Conservation (phyloP, 2,113 vertebrate genomes). For the Zosterops borbonicus region DNA sequence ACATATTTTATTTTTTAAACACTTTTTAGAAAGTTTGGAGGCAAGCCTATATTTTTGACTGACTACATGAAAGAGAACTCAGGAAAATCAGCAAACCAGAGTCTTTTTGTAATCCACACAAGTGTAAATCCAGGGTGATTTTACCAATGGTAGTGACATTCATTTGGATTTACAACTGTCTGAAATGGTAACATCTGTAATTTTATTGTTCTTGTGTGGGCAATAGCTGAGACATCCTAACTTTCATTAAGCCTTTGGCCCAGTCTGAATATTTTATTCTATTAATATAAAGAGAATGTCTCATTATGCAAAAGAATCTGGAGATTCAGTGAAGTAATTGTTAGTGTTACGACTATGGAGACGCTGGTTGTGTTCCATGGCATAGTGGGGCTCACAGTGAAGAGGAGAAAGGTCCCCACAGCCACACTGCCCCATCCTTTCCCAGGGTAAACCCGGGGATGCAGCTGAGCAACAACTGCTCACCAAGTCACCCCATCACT, state of each 20-base stretch:
- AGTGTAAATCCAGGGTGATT: background rate
- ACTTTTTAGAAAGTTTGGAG: background rate
- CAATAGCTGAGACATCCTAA: background rate
- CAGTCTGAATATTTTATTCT: background rate
- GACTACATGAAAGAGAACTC: background rate
- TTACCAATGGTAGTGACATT: background rate
- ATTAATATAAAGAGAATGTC: background rate
- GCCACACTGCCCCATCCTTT: background rate
- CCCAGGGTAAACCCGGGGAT: background rate
- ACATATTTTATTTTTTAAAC: conserved; percentile 1
- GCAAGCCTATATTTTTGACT: background rate
- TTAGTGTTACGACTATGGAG: background rate
- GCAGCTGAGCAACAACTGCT: background rate
- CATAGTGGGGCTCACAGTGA: background rate
- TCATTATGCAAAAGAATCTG: background rate
- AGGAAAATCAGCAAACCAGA: background rate
- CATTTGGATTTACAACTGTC: background rate
- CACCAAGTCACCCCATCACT: background rate
- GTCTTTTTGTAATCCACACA: background rate
- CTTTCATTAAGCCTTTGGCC: background rate
- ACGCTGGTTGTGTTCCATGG: background rate
- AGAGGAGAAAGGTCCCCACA: background rate
- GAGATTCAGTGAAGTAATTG: background rate
- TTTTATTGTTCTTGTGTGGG: background rate
- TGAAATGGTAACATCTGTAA: background rate